Evolutionary conservation across 2,888 invertebrate species (phyloP).

Genomic region (Philopedon plagiatum): DNA sequence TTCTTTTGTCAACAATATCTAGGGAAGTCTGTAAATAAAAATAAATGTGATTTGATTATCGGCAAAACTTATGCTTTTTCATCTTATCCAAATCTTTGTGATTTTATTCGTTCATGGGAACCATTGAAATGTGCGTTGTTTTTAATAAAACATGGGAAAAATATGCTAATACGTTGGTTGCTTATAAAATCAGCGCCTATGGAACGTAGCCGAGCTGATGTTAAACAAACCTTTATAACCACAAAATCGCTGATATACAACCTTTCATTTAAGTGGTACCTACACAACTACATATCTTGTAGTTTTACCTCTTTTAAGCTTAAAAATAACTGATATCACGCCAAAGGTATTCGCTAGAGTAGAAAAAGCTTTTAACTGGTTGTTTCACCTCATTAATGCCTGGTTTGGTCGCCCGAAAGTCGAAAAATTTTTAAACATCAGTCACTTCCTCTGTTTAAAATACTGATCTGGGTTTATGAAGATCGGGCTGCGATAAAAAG

Average conservation of each 20-base stretch:
- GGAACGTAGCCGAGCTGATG: neutral
- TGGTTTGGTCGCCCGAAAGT: slow-evolving; percentile 9
- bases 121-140: no score
- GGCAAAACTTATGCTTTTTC: no score
- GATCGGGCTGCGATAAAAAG: slow-evolving; percentile 23
- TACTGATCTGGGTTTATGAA: slow-evolving; percentile 17
- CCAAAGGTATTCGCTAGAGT: slow-evolving; percentile 35
- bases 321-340: slow-evolving; percentile 14
- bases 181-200: no score
- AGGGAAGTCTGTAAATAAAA: neutral
- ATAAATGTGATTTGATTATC: no score
- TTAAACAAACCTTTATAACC: slow-evolving; percentile 1
- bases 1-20: neutral
- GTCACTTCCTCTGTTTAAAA: slow-evolving; percentile 31
- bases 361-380: slow-evolving; percentile 46
- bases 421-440: slow-evolving; percentile 28
- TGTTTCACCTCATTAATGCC: slow-evolving; percentile 38
- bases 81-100: no score
- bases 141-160: no score
- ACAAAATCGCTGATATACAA: slow-evolving; percentile 19
- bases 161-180: no score
- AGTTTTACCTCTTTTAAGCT: slow-evolving; percentile 5
- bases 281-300: no score
- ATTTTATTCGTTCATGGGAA: no score
- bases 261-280: slow-evolving; percentile 7